These are phyloP conservation scores for Cirrhinus mrigala DNA, from an alignment of 2,797 vertebrate species.

Conservation along the genomic window DNA sequence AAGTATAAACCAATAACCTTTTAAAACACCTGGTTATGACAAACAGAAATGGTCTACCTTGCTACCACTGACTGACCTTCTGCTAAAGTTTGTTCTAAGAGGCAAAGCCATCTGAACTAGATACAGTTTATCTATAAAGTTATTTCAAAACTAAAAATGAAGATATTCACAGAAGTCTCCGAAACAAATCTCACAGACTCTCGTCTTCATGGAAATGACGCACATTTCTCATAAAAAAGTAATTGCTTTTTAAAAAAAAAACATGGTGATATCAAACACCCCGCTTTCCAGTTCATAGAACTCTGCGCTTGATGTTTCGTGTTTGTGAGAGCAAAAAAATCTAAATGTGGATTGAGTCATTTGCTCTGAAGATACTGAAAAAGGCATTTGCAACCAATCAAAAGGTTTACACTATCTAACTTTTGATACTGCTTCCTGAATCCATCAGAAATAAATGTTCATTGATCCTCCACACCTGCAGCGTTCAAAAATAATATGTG, in stretches of 20 bases:
- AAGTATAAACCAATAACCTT: neutral
- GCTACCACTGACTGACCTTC: neutral
- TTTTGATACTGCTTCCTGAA: neutral
- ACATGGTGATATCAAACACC: neutral
- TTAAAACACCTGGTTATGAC: neutral
- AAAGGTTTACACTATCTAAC: neutral
- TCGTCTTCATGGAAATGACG: neutral
- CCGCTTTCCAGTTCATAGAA: neutral
- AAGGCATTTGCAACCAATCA: constrained; percentile 1
- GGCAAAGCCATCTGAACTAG: neutral
- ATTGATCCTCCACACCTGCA: constrained; percentile 19
- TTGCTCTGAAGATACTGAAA: neutral
- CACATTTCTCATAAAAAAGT: neutral
- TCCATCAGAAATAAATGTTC: neutral
- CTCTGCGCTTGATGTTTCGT: neutral
- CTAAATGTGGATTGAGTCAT: constrained; percentile 8
- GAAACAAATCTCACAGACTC: neutral
- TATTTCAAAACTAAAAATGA: neutral
- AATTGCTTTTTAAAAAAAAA: neutral
- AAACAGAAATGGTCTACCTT: neutral
- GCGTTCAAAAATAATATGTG: constrained; percentile 1
- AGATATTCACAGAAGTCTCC: neutral
- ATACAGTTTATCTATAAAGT: neutral
- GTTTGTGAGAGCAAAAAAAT: neutral
- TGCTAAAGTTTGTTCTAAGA: neutral